A percentile compares a stretch with the other conserved stretches of the same genome.
Conservation (phyloP, 1,140 invertebrate genomes). For the Drosophila quadrilineata region DNA sequence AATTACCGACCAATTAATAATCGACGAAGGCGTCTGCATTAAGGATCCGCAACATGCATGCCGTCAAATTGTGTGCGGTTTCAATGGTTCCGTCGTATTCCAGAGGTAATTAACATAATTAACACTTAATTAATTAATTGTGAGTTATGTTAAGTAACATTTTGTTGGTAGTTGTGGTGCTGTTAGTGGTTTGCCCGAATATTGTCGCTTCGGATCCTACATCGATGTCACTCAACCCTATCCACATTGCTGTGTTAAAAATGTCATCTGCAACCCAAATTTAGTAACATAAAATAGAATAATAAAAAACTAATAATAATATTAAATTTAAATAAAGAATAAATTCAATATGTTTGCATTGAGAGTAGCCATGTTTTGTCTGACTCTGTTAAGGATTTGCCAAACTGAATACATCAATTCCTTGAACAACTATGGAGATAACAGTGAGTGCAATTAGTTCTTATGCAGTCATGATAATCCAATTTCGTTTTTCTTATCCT, state of each 20-base stretch:
- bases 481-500: neutral
- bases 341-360: neutral
- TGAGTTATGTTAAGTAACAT: neutral
- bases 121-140: neutral
- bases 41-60: conserved; percentile 59
- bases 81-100: conserved; percentile 18
- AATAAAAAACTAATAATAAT: neutral
- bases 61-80: conserved; percentile 52
- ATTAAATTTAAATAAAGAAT: neutral
- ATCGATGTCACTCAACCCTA: conserved; percentile 18
- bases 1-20: conserved; percentile 29
- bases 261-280: neutral
- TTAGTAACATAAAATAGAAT: neutral
- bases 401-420: conserved; percentile 1
- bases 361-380: neutral
- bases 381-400: neutral
- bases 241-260: conserved; percentile 44
- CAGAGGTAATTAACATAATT: conserved; percentile 37
- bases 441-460: conserved; percentile 15
- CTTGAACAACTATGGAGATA: conserved; percentile 30
- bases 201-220: conserved; percentile 19
- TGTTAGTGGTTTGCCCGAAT: neutral
- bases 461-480: neutral
- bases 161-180: conserved; percentile 51
- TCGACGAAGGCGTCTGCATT: conserved; percentile 38